phyloP scores from a whole-genome alignment of 2,797 vertebrate species.

The Anisognathus igniventris region DNA sequence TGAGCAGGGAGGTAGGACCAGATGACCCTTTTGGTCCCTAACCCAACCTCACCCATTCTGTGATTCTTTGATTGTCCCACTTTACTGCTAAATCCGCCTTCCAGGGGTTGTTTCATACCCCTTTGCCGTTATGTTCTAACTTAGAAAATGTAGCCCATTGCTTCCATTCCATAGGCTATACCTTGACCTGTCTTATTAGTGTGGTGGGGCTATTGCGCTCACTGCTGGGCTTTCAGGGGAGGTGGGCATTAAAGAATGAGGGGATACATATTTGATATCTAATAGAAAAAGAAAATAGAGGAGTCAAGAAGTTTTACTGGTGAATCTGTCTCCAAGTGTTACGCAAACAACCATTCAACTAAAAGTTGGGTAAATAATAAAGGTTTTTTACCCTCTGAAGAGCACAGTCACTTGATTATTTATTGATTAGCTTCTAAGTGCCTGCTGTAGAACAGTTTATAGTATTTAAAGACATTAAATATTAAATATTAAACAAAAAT shows the following conservation, averaged over 20 bases:
- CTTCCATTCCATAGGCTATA: too few relatives aligned
- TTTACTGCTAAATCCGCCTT: too few relatives aligned
- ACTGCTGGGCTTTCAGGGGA: too few relatives aligned
- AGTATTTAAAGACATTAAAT: background rate
- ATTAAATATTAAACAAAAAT: background rate
- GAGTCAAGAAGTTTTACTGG: background rate
- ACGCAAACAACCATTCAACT: background rate
- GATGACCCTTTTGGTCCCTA: background rate
- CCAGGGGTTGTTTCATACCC: too few relatives aligned
- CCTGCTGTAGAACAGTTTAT: background rate
- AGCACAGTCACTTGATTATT: background rate
- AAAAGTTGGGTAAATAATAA: background rate
- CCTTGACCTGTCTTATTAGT: too few relatives aligned
- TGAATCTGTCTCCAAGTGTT: background rate
- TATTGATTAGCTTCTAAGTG: slow-evolving; percentile 5
- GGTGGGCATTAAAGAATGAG: background rate
- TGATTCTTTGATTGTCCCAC: background rate
- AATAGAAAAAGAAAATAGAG: background rate
- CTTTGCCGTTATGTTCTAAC: too few relatives aligned
- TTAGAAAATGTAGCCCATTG: too few relatives aligned
- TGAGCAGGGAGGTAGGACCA: background rate
- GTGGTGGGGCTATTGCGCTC: too few relatives aligned
- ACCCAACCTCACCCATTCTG: background rate
- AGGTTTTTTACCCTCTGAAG: background rate
- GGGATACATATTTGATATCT: background rate